A percentile compares a stretch with the other conserved stretches of the same genome.
phyloP scores from a whole-genome alignment of 2,888 invertebrate genomes.

The Agrochola lychnidis region DNA sequence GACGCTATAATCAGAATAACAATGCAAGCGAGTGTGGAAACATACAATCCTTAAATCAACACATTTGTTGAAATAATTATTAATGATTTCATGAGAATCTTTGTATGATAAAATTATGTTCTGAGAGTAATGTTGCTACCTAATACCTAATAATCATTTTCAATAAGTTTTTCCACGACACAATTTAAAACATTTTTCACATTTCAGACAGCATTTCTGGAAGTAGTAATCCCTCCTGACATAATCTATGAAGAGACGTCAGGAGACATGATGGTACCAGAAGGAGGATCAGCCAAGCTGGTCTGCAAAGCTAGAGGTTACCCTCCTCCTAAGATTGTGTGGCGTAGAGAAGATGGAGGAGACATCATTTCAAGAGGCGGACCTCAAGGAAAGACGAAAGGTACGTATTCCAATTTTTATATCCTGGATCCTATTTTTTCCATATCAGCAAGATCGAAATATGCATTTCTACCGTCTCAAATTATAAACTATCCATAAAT shows the following conservation, averaged over 20 bases:
- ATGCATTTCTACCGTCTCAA: not conserved
- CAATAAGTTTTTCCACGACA: not conserved
- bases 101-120: not conserved
- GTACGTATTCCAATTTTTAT: conserved; percentile 78
- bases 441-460: not conserved
- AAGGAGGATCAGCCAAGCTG: conserved; percentile 96
- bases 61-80: conserved; percentile 1
- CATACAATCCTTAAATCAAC: conserved; percentile 38
- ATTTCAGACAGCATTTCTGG: conserved; percentile 94
- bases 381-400: conserved; percentile 93
- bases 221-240: conserved; percentile 97
- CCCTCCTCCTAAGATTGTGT: conserved; percentile 95
- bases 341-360: conserved; percentile 96
- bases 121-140: not conserved
- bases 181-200: not conserved
- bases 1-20: conserved; percentile 31
- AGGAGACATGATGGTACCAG: conserved; percentile 98
- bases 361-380: conserved; percentile 95
- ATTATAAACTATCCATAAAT: too few species aligned
- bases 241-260: conserved; percentile 97
- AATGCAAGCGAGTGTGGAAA: conserved; percentile 20
- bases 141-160: not conserved
- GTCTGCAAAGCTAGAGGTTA: conserved; percentile 96
- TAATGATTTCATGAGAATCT: not conserved
- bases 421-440: not conserved